Base-by-base conservation (phyloP, 2,797 vertebrate species). In the Arnoldichthys spilopterus region DNA sequence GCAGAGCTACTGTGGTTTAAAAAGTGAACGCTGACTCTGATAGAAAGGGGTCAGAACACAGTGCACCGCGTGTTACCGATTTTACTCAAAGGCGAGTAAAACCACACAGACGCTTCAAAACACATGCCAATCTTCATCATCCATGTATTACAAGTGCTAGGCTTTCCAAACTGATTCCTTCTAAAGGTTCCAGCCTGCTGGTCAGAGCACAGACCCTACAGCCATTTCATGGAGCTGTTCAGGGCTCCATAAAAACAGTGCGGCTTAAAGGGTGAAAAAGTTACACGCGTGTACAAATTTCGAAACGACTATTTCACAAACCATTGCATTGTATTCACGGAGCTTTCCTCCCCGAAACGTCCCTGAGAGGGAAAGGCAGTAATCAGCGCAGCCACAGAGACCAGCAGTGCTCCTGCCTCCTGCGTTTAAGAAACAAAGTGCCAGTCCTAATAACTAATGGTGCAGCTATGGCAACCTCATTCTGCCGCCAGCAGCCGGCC, bases 401-500 rank as follows among this genome's bases (percentile, higher is more conserved):
- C 70, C 51, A 68, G 61, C 72, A 24, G 68, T 30, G 73, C 53
- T 75, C 43, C 51, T 81, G 74, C 72, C 81, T 78, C 71, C 80
- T 76, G 62, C 82, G 77, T 70, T 53, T 68, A 69, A 58, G 67
- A 84, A 85, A 79, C 79, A 85, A 80, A 80, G 82, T 82, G 79
- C 74, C 78, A 62, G 81, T 71, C 72, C 80, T 85, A 80, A 83
- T 87, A 82, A 87, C 73, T 76, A 76, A 81, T 74, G 59, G 74
- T 40, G 82, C 56, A 74, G 69, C 81, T 78, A 86, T 81, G 82
- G 84, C 82, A 84, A 84, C 87, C 43, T 64, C 37, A 18, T 77
- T 80, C 78, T 66, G 78, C 76, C 71, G 79, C 64, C 75, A 67
- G 72, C 47, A 8, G 74, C 67, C 49, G 61, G 80, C 56, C 68